phyloP scores from a whole-genome alignment of 2,113 vertebrate species.

The Boulengeromyrus knoepffleri region DNA sequence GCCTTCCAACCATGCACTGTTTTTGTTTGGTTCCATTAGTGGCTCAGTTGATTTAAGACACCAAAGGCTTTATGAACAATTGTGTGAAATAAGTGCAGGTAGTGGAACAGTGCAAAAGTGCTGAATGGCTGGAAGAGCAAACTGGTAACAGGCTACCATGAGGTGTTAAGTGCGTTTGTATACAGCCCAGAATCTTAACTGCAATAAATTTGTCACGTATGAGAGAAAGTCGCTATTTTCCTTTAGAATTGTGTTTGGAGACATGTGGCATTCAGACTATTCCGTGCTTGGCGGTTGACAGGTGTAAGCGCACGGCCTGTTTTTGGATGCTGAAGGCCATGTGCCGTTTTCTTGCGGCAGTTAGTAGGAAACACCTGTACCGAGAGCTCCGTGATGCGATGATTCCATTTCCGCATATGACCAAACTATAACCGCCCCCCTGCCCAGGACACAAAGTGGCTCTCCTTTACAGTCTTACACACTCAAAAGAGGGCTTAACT shows the following conservation, averaged over 20 bases:
- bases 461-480: not conserved
- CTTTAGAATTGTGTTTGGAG: not conserved
- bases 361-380: not conserved
- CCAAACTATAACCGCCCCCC: not conserved
- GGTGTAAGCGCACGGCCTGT: not conserved
- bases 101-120: not conserved
- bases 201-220: not conserved
- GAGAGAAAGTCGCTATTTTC: not conserved
- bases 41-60: not conserved
- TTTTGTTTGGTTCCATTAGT: not conserved
- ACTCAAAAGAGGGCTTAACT: not conserved
- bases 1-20: not conserved
- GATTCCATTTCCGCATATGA: not conserved
- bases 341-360: not conserved
- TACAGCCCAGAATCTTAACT: not conserved
- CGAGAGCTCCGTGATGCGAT: not conserved
- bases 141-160: not conserved
- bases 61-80: not conserved
- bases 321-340: not conserved
- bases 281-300: not conserved
- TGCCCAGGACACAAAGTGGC: not conserved
- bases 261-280: not conserved
- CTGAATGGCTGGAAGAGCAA: not conserved
- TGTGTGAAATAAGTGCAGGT: not conserved
- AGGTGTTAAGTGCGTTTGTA: not conserved